Evolutionary conservation across 92 coral and sea anemone genomes (phyloP).

Genomic region (Bergia sp.): DNA sequence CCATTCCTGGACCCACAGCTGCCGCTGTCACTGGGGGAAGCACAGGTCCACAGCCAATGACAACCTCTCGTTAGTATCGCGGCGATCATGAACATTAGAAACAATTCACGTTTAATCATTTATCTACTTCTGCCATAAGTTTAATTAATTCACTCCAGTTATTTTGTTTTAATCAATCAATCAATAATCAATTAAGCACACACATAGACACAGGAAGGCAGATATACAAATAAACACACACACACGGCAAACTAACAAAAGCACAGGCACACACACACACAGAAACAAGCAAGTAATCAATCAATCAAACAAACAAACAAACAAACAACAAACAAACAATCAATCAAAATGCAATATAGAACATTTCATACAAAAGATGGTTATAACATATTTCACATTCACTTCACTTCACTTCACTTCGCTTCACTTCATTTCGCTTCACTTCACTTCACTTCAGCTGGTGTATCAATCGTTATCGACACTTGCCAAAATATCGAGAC

Average conservation of each 20-base stretch:
- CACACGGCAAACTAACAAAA: not conserved
- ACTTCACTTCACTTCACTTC: not conserved
- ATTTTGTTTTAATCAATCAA: too few relatives aligned
- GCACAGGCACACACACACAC: not conserved
- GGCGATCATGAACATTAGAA: not conserved
- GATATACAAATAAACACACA: not conserved
- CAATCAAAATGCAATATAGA: too few relatives aligned
- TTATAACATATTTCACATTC: not conserved
- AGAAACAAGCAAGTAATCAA: too few relatives aligned
- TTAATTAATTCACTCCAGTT: too few relatives aligned
- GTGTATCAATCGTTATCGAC: too few relatives aligned
- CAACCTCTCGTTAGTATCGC: not conserved
- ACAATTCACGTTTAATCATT: not conserved
- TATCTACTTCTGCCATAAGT: not conserved
- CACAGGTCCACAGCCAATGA: not conserved
- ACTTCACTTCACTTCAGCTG: too few relatives aligned
- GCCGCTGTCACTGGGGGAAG: slow-evolving; percentile 5
- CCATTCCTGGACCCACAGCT: not conserved
- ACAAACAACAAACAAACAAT: too few relatives aligned
- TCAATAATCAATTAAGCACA: not conserved
- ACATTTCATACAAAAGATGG: not conserved
- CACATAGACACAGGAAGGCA: not conserved
- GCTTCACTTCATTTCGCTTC: too few relatives aligned
- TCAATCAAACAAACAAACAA: not conserved
- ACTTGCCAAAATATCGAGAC: too few relatives aligned